Conservation (phyloP, 2,113 vertebrate species). For the Paradoxurus hermaphroditus region DNA sequence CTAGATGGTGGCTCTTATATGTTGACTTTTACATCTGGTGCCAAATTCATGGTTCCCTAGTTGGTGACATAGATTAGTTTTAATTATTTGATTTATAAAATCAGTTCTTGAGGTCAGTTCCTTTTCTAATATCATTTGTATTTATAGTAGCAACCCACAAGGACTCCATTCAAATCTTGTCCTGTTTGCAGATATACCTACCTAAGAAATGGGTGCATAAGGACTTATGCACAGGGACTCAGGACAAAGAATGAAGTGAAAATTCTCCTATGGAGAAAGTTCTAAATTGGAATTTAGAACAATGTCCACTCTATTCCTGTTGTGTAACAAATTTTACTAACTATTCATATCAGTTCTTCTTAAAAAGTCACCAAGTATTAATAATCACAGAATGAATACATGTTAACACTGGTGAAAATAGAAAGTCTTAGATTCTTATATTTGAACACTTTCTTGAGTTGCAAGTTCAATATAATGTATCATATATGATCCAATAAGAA, state of each 20-base stretch:
- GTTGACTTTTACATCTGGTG: neutral
- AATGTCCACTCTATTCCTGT: neutral
- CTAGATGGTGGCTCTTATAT: neutral
- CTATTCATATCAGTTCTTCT: neutral
- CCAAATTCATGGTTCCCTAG: neutral
- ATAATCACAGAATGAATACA: neutral
- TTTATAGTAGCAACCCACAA: neutral
- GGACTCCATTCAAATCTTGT: neutral
- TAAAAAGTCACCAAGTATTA: neutral
- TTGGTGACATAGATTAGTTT: neutral
- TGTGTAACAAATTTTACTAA: neutral
- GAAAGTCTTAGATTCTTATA: neutral
- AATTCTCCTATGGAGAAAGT: neutral
- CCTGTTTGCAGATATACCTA: neutral
- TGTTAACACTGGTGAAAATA: neutral
- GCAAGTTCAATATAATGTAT: neutral
- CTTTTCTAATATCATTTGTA: neutral
- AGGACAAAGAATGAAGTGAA: neutral
- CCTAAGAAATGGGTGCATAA: neutral
- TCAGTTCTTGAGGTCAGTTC: neutral
- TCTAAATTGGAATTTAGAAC: neutral
- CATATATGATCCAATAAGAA: neutral
- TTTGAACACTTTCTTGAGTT: neutral
- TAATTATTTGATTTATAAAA: neutral
- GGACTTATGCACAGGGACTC: neutral